Evolutionary conservation across 2,113 vertebrate genomes (phyloP).

Genomic region (Turdus rufiventris): DNA sequence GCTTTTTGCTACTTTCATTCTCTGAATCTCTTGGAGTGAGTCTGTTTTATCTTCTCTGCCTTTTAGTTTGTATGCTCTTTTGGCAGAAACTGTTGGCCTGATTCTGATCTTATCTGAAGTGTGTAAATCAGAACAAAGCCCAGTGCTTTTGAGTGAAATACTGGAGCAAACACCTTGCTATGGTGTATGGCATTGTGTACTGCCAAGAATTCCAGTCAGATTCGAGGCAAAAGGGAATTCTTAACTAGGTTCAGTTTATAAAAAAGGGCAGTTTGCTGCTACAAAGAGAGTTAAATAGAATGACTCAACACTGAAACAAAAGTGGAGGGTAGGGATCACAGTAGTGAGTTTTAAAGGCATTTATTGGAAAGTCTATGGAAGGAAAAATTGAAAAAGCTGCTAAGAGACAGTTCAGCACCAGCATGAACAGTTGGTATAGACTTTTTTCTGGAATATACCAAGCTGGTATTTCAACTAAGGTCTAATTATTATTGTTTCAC

Average conservation of each 20-base stretch:
- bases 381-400: background rate
- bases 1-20: constrained; percentile 18
- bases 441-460: background rate
- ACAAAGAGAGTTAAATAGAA: constrained; percentile 32
- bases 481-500: background rate
- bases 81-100: constrained; percentile 33
- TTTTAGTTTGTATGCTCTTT: constrained; percentile 40
- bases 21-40: constrained; percentile 14
- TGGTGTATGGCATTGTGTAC: background rate
- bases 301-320: constrained; percentile 20
- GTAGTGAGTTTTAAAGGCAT: background rate
- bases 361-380: background rate
- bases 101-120: constrained; percentile 44
- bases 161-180: constrained; percentile 10
- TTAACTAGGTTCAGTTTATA: constrained; percentile 38
- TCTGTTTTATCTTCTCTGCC: constrained; percentile 43
- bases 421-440: background rate
- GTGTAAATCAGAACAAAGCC: constrained; percentile 45
- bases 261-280: constrained; percentile 23
- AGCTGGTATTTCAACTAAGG: background rate
- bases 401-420: background rate
- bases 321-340: background rate
- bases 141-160: constrained; percentile 8
- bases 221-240: constrained; percentile 25
- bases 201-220: constrained; percentile 15